Evolutionary conservation across 2,797 vertebrate species (phyloP), one percentile per base, ranked within the genome.

Genomic region (Oreonectes daqikongensis): DNA sequence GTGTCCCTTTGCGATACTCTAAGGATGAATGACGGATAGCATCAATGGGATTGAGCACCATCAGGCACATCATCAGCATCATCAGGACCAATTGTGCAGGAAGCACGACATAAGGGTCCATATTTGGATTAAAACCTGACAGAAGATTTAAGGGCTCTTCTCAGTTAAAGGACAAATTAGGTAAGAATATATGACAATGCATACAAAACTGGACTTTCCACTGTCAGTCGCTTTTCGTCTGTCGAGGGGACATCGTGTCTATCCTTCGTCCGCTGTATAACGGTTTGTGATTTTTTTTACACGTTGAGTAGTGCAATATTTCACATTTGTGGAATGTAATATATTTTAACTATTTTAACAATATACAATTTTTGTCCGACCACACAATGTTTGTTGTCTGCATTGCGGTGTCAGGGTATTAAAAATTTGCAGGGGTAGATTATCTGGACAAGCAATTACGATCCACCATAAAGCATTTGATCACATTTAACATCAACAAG

Each of bases 11-110:
- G 44, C n/a, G 44, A 26, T 10, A 9, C 30, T 57, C 67, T 30
- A 70, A 28, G 61, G 2, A 50, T 52, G 55, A 73, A 50, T 30
- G 55, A 68, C 42, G 11, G 67, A 78, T 26, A 17, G 53, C 60
- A 30, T 81, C 76, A 72, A 42, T 77, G 60, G 53, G 59, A 72
- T 68, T 64, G 66, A 38, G 48, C 68, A 24, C 57, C 64, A 77
- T 71, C 79, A 68, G 65, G 57, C 24, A 18, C 32, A 42, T 22
- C 24, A 30, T 35, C 50, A 40, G 42, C 70, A 77, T 81, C 82
- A 74, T 79, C 77, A 71, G 73, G 57, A 79, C 66, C 77, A 64
- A 40, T 15, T 38, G 67, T 68, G 64, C 30, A 38, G 24, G 32
- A 52, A 70, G 38, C 32, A 12, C 26, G 28, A 40, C 14, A 35